These are phyloP conservation scores for Stenotaenia linearis DNA, from an alignment of 2,888 invertebrate genomes.

Conservation along the genomic window DNA sequence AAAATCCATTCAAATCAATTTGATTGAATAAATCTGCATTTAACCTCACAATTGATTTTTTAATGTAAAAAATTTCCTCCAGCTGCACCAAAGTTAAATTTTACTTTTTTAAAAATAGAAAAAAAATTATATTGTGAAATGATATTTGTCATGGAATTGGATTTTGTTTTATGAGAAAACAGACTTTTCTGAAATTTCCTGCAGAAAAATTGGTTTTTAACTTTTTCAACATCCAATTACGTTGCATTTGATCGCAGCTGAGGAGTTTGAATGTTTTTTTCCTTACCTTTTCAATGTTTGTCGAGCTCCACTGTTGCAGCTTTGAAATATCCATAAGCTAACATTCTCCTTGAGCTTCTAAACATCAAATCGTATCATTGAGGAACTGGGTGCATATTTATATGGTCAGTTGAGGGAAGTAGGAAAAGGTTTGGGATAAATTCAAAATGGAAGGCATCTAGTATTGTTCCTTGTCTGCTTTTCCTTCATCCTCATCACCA, in stretches of 20 bases:
- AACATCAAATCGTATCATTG: neutral
- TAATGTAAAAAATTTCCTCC: neutral
- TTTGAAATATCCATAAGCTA: neutral
- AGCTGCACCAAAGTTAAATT: neutral
- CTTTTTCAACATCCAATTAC: too few species aligned
- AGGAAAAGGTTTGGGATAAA: slow-evolving; percentile 9
- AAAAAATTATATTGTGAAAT: neutral
- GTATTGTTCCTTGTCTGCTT: slow-evolving; percentile 4
- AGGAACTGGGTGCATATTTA: slow-evolving; percentile 9
- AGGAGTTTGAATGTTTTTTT: too few species aligned
- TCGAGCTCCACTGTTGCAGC: neutral
- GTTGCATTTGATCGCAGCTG: too few species aligned
- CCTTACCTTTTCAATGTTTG: neutral
- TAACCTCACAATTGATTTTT: too few species aligned
- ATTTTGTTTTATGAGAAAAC: too few species aligned
- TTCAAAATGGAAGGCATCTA: slow-evolving; percentile 9
- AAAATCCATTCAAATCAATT: too few species aligned
- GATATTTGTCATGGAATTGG: too few species aligned
- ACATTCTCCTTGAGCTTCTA: neutral
- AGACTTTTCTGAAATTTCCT: too few species aligned
- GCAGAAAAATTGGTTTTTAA: too few species aligned
- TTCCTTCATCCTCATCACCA: slow-evolving; percentile 9
- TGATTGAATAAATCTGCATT: too few species aligned
- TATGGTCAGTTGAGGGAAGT: slow-evolving; percentile 9
- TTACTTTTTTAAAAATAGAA: too few species aligned